These are phyloP conservation scores for Drosophila repleta DNA, from an alignment of 1,140 invertebrate species.

Conservation along the genomic window DNA sequence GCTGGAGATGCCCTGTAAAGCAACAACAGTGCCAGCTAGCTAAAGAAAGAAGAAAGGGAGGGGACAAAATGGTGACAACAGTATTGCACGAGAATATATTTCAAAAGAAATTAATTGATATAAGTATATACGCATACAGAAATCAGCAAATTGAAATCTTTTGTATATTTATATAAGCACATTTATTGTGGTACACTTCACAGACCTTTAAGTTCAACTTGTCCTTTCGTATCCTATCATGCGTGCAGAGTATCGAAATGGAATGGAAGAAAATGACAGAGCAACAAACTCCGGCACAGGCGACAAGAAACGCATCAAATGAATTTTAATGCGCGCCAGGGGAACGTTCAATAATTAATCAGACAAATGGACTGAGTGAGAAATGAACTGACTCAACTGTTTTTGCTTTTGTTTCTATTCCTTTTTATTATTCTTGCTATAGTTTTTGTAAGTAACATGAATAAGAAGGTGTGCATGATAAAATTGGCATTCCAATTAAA, in stretches of 20 bases:
- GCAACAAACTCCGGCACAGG: conserved; percentile 46
- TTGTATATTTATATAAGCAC: neutral
- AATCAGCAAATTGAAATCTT: too few species aligned
- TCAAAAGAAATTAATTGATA: too few species aligned
- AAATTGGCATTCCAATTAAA: conserved; percentile 4
- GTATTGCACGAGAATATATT: too few species aligned
- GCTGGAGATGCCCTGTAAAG: neutral
- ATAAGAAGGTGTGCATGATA: neutral
- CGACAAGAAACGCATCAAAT: conserved; percentile 72
- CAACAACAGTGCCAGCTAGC: neutral
- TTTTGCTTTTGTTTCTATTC: neutral
- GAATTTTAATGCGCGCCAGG: conserved; percentile 68
- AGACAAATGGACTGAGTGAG: conserved; percentile 52
- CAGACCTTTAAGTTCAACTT: neutral
- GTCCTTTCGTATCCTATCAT: neutral
- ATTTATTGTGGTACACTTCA: neutral
- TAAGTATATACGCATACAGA: too few species aligned
- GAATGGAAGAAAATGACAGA: conserved; percentile 2
- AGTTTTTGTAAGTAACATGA: neutral
- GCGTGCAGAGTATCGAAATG: conserved; percentile 2
- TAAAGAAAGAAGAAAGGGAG: neutral
- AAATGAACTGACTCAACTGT: conserved; percentile 29
- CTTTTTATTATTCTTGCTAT: neutral
- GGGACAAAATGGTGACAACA: too few species aligned
- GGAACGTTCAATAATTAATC: conserved; percentile 68